These are phyloP conservation scores for Andinoacara biseriatus DNA, from an alignment of 2,113 vertebrate genomes.

Conservation along the genomic window DNA sequence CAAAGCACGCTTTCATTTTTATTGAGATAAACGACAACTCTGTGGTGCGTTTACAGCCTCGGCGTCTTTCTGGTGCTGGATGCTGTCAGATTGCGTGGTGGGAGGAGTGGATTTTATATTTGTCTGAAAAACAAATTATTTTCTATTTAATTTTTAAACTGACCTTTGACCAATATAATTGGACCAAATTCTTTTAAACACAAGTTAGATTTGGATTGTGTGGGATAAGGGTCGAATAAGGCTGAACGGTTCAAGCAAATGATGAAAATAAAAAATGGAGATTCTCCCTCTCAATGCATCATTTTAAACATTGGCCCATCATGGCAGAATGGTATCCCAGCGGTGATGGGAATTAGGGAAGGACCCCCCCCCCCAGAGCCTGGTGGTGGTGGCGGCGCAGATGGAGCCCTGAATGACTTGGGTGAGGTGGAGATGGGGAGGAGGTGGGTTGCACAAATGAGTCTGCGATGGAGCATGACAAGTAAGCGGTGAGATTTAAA, in stretches of 20 bases:
- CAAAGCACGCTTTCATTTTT: slow-evolving; percentile 56
- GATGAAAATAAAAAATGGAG: not conserved
- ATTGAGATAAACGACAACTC: slow-evolving; percentile 61
- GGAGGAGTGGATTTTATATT: not conserved
- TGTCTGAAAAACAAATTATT: slow-evolving; percentile 20
- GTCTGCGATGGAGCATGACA: too few species aligned
- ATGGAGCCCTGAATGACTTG: too few species aligned
- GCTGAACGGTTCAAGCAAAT: slow-evolving; percentile 17
- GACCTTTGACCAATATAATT: slow-evolving; percentile 17
- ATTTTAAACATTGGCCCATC: not conserved
- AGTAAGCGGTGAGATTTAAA: too few species aligned
- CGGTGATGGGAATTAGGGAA: too few species aligned
- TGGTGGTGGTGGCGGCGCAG: too few species aligned
- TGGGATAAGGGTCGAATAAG: slow-evolving; percentile 14
- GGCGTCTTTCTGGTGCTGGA: slow-evolving; percentile 20
- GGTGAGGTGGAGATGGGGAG: too few species aligned
- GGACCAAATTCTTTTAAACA: slow-evolving; percentile 15
- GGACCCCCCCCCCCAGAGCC: too few species aligned
- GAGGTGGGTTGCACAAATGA: too few species aligned
- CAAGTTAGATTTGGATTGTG: slow-evolving; percentile 18
- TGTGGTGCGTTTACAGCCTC: slow-evolving; percentile 44
- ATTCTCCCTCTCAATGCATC: not conserved
- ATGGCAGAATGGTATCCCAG: too few species aligned
- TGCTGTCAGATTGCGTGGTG: slow-evolving; percentile 1
- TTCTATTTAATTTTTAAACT: slow-evolving; percentile 14